Base-by-base conservation (phyloP, 2,113 vertebrate genomes). In the Lepidothrix coronata region DNA sequence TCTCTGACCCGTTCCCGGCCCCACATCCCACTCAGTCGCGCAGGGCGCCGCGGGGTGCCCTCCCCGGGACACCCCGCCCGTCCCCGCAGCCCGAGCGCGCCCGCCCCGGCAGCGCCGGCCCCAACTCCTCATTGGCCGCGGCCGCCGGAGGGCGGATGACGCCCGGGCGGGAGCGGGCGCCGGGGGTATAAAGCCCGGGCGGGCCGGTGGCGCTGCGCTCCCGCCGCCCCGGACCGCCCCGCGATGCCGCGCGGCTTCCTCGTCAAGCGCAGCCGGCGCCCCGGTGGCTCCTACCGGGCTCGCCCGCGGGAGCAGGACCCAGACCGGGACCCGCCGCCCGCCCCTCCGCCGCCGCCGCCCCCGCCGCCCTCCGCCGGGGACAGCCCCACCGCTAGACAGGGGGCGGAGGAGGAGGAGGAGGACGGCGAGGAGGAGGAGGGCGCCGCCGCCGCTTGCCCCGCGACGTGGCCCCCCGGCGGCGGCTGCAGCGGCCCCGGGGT, bases 201-300 rank as follows among this genome's bases (percentile, higher is more conserved):
- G 20, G 73, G 84, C 93, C 39, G 82, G 91, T 11, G 68, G 48
- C 11, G 63, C 20, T 12, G 87, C 62, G 89, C 88, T 83, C 35
- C 52, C 6, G 23, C 79, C 67, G 83, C 55, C 55, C 39, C 12
- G 94, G 83, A 55, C 85, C 75, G 87, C 44, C 68, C 39, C 7
- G 95, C 86, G 51, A 99, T 99, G 99, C 99, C 99, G 85, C 98
- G 99, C 87, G 99, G 99, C 58, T 99, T 99, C 92, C 91, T 99
- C 92, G 99, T 99, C 89, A 99, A 99, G 97, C 98, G 99, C 83
- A 98, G 95, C 97, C 98, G 97, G 96, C 98, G 98, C 82, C 91
- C 97, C 7, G 98, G 98, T 44, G 97, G 98, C 41, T 98, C 98
- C 1, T 99, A 99, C 96, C 97, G 99, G 82, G 74, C 96, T 59